phyloP scores from a whole-genome alignment of 2,888 invertebrate species.

The Drosophila prolongata region DNA sequence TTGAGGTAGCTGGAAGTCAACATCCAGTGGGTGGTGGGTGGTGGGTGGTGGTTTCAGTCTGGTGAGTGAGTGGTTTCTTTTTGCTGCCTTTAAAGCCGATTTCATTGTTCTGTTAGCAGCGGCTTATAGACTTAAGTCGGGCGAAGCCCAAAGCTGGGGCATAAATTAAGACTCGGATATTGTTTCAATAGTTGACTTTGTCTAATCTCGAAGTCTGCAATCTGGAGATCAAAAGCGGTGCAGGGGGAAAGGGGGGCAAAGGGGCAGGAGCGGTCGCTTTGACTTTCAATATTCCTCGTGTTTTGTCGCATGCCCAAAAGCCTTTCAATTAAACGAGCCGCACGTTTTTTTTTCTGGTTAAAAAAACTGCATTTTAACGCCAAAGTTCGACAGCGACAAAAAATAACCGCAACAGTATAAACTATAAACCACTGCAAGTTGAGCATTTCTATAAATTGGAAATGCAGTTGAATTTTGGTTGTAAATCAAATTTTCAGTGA shows the following conservation, averaged over 20 bases:
- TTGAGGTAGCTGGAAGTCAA: background rate
- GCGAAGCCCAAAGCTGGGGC: conserved; percentile 36
- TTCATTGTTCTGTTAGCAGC: conserved; percentile 44
- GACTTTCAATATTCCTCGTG: conserved; percentile 50
- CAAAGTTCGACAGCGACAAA: conserved; percentile 60
- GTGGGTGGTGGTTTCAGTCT: conserved; percentile 11
- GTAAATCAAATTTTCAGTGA: background rate
- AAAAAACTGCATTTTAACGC: conserved; percentile 57
- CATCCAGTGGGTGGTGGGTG: conserved; percentile 12
- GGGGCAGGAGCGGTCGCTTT: conserved; percentile 28
- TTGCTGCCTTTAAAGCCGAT: conserved; percentile 27
- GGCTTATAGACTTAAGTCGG: conserved; percentile 32
- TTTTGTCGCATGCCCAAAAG: conserved; percentile 64
- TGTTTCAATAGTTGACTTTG: conserved; percentile 44
- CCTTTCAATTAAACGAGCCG: conserved; percentile 65
- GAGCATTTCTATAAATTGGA: conserved; percentile 23
- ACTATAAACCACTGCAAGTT: conserved; percentile 24
- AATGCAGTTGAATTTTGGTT: conserved; percentile 13
- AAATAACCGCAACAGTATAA: conserved; percentile 7
- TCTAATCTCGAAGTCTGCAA: conserved; percentile 43
- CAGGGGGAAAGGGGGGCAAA: background rate
- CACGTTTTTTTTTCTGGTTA: conserved; percentile 61
- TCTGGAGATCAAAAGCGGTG: conserved; percentile 15
- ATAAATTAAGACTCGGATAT: conserved; percentile 50
- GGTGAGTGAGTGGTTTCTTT: conserved; percentile 21